Evolutionary conservation across 2,888 invertebrate genomes (phyloP).

Genomic region (Netelia fuscicornis): DNA sequence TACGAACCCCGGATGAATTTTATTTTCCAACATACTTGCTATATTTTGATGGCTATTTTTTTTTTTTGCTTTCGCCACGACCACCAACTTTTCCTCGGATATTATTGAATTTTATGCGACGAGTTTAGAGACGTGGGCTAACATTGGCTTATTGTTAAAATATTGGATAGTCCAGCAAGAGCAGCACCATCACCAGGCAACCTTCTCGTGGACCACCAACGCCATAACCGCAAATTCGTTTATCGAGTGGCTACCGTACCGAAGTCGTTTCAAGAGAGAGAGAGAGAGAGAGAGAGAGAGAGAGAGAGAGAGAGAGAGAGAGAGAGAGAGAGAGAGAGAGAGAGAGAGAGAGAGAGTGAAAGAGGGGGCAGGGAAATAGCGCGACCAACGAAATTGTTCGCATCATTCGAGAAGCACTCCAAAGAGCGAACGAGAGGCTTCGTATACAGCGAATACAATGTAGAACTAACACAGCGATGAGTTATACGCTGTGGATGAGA

Average conservation of each 20-base stretch:
- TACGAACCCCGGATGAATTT: no score
- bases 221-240: constrained; percentile 65
- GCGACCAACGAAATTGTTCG: constrained; percentile 52
- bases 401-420: constrained; percentile 58
- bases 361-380: background rate
- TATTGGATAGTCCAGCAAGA: constrained; percentile 41
- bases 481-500: constrained; percentile 17
- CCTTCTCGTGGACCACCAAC: constrained; percentile 42
- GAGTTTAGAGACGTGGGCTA: constrained; percentile 20
- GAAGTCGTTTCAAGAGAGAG: constrained; percentile 46
- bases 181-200: constrained; percentile 6
- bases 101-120: constrained; percentile 53
- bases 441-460: constrained; percentile 16
- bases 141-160: constrained; percentile 61
- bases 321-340: background rate
- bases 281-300: background rate
- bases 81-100: constrained; percentile 8
- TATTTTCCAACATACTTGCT: background rate
- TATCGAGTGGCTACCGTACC: constrained; percentile 58
- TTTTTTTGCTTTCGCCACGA: background rate
- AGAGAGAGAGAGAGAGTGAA: background rate
- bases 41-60: background rate
- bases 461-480: constrained; percentile 34
- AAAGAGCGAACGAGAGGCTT: constrained; percentile 22
- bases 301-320: no score